A percentile compares a stretch with the other conserved stretches of the same genome.
Conservation (phyloP, 64 coral and sea anemone species). For the Hydrozoanthus tunicans region DNA sequence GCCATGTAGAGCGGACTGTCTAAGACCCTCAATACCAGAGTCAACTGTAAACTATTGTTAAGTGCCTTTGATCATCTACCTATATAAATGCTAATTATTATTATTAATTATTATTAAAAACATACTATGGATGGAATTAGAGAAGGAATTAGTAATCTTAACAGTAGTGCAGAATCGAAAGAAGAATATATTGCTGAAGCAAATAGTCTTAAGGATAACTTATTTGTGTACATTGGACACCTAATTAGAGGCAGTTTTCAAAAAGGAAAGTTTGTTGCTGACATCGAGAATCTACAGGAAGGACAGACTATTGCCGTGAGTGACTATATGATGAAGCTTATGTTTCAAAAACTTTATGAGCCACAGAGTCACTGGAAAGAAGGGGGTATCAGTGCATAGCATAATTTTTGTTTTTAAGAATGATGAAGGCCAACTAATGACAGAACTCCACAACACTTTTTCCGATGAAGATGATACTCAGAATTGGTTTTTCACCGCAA, state of each 20-base stretch:
- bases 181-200: neutral
- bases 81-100: too few relatives aligned
- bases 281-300: neutral
- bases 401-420: constrained; percentile 16
- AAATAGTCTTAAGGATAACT: neutral
- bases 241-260: constrained; percentile 27
- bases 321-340: too few relatives aligned
- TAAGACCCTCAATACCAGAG: too few relatives aligned
- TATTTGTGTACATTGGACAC: neutral
- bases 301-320: neutral
- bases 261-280: neutral
- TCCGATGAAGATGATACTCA: constrained; percentile 34
- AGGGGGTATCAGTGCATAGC: constrained; percentile 22
- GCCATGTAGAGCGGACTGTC: too few relatives aligned
- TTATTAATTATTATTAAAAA: too few relatives aligned
- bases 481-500: constrained; percentile 52
- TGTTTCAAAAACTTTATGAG: constrained; percentile 7
- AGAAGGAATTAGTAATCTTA: neutral
- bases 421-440: neutral
- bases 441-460: constrained; percentile 48
- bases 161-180: neutral
- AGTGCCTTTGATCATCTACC: too few relatives aligned
- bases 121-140: neutral
- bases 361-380: constrained; percentile 37
- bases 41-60: too few relatives aligned